A percentile compares a stretch with the other conserved stretches of the same genome.
Conservation (phyloP, 2,888 invertebrate species). For the Spilarctia lutea region DNA sequence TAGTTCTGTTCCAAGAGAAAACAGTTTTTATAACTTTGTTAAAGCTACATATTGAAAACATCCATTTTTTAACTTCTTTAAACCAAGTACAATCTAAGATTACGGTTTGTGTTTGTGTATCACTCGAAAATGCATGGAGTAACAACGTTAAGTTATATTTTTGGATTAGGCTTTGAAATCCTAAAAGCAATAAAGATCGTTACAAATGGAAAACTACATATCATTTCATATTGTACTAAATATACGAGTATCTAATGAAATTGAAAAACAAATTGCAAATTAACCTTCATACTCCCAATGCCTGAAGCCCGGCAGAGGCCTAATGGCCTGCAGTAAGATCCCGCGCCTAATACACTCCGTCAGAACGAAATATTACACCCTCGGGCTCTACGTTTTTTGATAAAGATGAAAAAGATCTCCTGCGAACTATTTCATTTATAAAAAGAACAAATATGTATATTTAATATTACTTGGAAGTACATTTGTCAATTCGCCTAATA, state of each 20-base stretch:
- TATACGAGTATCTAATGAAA: neutral
- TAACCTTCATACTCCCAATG: neutral
- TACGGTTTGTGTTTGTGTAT: too few species aligned
- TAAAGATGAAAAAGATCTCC: constrained; percentile 38
- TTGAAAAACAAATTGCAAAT: neutral
- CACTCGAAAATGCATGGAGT: neutral
- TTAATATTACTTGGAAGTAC: neutral
- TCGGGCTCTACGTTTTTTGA: constrained; percentile 40
- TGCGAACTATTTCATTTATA: constrained; percentile 13
- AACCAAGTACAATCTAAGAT: too few species aligned
- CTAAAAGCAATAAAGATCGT: neutral
- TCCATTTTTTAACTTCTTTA: too few species aligned
- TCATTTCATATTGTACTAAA: neutral
- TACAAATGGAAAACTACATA: neutral
- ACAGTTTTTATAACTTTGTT: neutral
- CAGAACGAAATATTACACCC: constrained; percentile 34
- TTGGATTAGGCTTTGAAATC: neutral
- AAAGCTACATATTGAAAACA: too few species aligned
- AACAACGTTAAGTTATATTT: neutral
- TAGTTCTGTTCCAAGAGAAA: too few species aligned
- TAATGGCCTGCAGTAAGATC: constrained; percentile 25
- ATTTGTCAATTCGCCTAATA: neutral
- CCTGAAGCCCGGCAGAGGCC: neutral
- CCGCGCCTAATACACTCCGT: constrained; percentile 31
- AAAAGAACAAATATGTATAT: neutral